Evolutionary conservation across 2,888 invertebrate species (phyloP).

Genomic region (Drosophila mimetica): DNA sequence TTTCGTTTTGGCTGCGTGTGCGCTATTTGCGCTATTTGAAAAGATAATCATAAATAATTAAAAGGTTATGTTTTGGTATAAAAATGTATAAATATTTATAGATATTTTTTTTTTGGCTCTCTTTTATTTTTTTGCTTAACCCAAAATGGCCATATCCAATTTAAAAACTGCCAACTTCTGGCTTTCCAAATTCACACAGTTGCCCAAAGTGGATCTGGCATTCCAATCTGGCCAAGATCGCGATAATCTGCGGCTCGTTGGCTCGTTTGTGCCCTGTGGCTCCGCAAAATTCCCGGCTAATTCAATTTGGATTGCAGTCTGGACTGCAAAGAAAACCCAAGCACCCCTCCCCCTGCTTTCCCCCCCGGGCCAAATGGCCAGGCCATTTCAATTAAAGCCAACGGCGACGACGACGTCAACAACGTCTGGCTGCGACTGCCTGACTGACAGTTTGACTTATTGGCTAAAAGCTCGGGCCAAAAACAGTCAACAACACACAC

Average conservation of each 20-base stretch:
- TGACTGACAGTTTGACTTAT: slow-evolving; percentile 66
- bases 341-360: background rate
- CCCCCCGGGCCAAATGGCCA: background rate
- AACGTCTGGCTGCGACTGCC: slow-evolving; percentile 22
- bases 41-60: slow-evolving; percentile 21
- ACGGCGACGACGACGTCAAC: slow-evolving; percentile 24
- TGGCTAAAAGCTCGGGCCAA: slow-evolving; percentile 50
- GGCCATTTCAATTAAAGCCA: slow-evolving; percentile 27
- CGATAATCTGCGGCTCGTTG: background rate
- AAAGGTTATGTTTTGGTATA: background rate
- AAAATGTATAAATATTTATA: background rate
- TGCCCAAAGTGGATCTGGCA: slow-evolving; percentile 1
- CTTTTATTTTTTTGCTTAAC: background rate
- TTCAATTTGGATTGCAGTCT: slow-evolving; percentile 24
- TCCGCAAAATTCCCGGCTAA: slow-evolving; percentile 4
- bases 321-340: background rate
- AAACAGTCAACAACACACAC: slow-evolving; percentile 25
- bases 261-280: slow-evolving; percentile 19
- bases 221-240: background rate
- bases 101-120: no score
- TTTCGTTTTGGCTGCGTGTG: slow-evolving; percentile 30
- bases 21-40: no score
- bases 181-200: background rate
- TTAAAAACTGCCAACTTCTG: background rate
- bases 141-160: background rate